Evolutionary conservation across 1,140 invertebrate species (phyloP), one percentile per base, ranked within the genome.

Genomic region (Mactra quadrangularis): DNA sequence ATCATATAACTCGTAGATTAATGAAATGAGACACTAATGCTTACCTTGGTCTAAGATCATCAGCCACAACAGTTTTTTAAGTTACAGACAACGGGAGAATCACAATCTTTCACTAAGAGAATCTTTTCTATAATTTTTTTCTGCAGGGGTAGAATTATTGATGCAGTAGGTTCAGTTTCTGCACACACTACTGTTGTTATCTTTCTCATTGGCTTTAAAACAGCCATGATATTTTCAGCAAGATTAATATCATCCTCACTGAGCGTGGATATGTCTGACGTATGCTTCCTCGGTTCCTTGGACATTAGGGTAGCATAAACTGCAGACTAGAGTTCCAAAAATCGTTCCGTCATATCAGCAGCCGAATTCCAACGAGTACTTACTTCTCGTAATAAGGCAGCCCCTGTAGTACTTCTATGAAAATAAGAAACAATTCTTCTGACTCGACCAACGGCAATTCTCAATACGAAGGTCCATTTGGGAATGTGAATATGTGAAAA

Each of bases 291-390:
- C 15, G 53, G 1, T 13, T 55, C 25, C 50, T 72, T 53, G 47
- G 2, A 15, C n/a, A 75, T 27, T 0, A 75, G 35, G 13, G 57
- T 55, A 19, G 72, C 35, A 75, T 27, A 75, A 25, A 59, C 27
- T 1, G 55, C 72, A 75, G 53, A 55, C 72, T 59, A 31, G 0
- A 60, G 41, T 75, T 59, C 11, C n/a, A 75, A 35, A 27, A 41
- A 75, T 9, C 72, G 27, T 75, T 75, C 53, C 13, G 60, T 38
- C 72, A 75, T 75, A 11, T 59, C 72, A 11, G 41, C 57, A 35
- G 72, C 55, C 3, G 31, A 59, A 27, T 75, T 75, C 53, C 72
- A 75, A 3, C 72, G 7, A 27, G 72, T 75, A 27, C 72, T 59
- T 13, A 75, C 72, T 38, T 75, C 72, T 75, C 60, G 72, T 9